Evolutionary conservation across 2,797 vertebrate genomes (phyloP).

Genomic region (Hippopotamyrus pictus): DNA sequence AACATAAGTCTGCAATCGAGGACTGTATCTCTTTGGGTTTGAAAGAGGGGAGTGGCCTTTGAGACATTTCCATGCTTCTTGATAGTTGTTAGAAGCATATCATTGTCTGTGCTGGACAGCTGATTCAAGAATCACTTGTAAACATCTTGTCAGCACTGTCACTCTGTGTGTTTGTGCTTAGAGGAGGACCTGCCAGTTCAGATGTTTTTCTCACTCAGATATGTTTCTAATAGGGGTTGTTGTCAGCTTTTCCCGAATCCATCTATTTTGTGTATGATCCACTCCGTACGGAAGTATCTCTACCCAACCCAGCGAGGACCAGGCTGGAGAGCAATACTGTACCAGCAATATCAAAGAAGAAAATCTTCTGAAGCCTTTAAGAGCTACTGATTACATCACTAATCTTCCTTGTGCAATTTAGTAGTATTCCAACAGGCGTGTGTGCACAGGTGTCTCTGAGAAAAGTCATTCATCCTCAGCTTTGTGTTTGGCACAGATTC

Average conservation of each 20-base stretch:
- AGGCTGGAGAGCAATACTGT: neutral
- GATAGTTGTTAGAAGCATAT: neutral
- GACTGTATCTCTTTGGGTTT: neutral
- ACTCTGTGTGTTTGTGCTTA: neutral
- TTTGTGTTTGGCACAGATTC: conserved; percentile 66
- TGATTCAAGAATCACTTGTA: conserved; percentile 9
- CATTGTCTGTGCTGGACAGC: neutral
- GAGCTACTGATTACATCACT: neutral
- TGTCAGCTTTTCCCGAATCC: neutral
- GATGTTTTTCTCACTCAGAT: neutral
- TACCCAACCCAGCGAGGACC: neutral
- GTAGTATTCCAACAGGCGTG: neutral
- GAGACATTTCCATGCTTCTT: neutral
- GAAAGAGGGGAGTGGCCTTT: neutral
- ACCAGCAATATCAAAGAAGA: neutral
- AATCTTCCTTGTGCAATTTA: neutral
- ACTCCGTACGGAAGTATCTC: neutral
- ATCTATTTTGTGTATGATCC: neutral
- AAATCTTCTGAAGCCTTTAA: neutral
- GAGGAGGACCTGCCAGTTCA: neutral
- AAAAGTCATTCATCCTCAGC: neutral
- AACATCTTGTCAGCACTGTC: conserved; percentile 1
- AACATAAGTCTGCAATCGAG: neutral
- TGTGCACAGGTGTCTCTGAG: neutral
- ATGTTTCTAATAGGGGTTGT: neutral